Evolutionary conservation across 2,888 invertebrate genomes (phyloP), one percentile per base, ranked within the genome.

Genomic region (Protonemura montana): DNA sequence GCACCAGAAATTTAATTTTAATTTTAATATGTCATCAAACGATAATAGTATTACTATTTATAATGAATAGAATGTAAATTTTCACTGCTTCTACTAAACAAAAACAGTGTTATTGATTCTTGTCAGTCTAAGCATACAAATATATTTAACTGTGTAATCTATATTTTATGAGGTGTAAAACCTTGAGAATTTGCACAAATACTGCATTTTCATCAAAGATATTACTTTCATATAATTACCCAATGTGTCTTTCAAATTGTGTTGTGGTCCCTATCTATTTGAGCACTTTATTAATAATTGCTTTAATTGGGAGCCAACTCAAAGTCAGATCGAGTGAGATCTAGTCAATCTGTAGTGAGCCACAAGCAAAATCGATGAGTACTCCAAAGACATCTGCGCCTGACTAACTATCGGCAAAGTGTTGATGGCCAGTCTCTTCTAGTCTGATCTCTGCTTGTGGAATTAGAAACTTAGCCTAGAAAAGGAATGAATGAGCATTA

Each of bases 291-390:
- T 81, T 10, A 29, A n/a, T n/a, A n/a, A 28, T 30, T 81, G 29
- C 81, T 81, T 25, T 26, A 78, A 78, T 78, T 28, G 28, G 81
- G 28, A n/a, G 30, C 28, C 27, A 30, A 30, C 59, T 59, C 59
- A 59, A 28, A 81, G 81, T 81, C 78, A 30, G 59, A 41, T 76
- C 77, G 85, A 87, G 87, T 86, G 87, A 26, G 76, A 84, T 87
- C 87, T 87, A 87, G 87, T 86, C 87, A 86, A 59, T 25, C 84
- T 3, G 86, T 87, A 87, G 86, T 86, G 85, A 35, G n/a, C 87
- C 87, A 83, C 87, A 84, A 84, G 30, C 84, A 76, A 28, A 83
- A 84, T 76, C 84, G 84, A n/a, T 30, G 59, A 84, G 59, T 25
- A n/a, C 28, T 35, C 2, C 81, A 16, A 28, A 13, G 28, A 13